These are phyloP conservation scores for Spermophilus dauricus DNA, from an alignment of 2,113 vertebrate species.

Conservation along the genomic window DNA sequence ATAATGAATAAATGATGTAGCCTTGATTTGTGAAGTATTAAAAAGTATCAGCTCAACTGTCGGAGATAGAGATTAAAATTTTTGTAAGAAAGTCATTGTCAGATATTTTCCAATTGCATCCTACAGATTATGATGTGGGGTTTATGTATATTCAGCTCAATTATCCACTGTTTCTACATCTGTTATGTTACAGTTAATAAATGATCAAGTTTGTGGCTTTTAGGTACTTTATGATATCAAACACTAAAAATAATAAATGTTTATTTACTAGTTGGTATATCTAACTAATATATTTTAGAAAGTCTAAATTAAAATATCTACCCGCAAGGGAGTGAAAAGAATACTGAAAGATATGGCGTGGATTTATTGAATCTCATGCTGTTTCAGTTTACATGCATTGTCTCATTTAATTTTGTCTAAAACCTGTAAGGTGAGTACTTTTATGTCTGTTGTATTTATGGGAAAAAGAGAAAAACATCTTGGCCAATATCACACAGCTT, in stretches of 20 bases:
- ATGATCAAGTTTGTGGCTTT: background rate
- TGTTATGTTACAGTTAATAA: background rate
- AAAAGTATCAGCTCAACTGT: conserved; percentile 17
- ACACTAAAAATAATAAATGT: conserved; percentile 49
- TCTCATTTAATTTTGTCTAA: conserved; percentile 24
- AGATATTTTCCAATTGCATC: background rate
- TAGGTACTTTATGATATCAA: conserved; percentile 24
- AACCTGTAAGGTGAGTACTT: background rate
- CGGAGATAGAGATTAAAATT: conserved; percentile 15
- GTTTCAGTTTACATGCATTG: background rate
- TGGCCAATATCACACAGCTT: background rate
- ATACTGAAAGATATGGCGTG: background rate
- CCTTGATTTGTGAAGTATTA: conserved; percentile 46
- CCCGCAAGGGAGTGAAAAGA: background rate
- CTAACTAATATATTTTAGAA: conserved; percentile 51
- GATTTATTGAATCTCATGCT: background rate
- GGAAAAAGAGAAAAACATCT: conserved; percentile 26
- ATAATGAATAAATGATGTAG: conserved; percentile 33
- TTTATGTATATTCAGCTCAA: background rate
- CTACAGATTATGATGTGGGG: background rate
- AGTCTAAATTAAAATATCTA: background rate
- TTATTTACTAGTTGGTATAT: conserved; percentile 28
- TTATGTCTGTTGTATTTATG: conserved; percentile 36
- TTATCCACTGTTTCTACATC: background rate
- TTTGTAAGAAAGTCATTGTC: background rate